These are phyloP conservation scores for Vanessa tameamea DNA, from an alignment of 1,140 invertebrate species.

Conservation along the genomic window DNA sequence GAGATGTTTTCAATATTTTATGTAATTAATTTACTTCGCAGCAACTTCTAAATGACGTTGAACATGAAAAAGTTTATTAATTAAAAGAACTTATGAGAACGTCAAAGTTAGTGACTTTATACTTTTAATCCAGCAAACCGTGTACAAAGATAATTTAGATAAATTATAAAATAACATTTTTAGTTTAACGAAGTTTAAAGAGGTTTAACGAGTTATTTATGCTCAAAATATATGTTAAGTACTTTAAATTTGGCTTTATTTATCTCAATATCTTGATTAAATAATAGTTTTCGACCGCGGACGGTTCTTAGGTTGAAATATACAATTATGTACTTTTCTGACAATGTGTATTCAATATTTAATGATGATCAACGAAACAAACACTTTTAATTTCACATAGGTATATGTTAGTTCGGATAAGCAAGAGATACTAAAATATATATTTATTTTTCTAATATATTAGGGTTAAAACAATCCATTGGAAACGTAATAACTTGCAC, in stretches of 20 bases:
- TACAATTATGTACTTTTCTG: too few relatives aligned
- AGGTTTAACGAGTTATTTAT: neutral
- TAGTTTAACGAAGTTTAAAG: neutral
- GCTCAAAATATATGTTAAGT: too few relatives aligned
- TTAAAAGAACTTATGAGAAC: conserved; percentile 18
- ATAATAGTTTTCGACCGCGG: too few relatives aligned
- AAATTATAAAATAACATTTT: neutral
- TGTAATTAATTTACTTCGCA: conserved; percentile 14
- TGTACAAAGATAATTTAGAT: neutral
- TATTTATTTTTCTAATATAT: too few relatives aligned
- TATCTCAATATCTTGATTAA: too few relatives aligned
- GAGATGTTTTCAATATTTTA: conserved; percentile 10
- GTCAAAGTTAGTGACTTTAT: conserved; percentile 11
- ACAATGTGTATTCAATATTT: too few relatives aligned
- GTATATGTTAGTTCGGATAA: too few relatives aligned
- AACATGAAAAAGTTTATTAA: conserved; percentile 25
- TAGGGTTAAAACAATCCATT: neutral
- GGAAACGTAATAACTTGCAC: conserved; percentile 24
- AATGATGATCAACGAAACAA: too few relatives aligned
- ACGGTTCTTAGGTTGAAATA: too few relatives aligned
- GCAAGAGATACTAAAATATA: too few relatives aligned
- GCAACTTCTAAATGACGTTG: conserved; percentile 23
- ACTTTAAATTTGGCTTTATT: too few relatives aligned
- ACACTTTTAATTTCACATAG: too few relatives aligned
- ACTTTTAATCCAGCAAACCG: conserved; percentile 12